Conservation (phyloP, 2,113 vertebrate species). For the Plecturocebus donacophilus region DNA sequence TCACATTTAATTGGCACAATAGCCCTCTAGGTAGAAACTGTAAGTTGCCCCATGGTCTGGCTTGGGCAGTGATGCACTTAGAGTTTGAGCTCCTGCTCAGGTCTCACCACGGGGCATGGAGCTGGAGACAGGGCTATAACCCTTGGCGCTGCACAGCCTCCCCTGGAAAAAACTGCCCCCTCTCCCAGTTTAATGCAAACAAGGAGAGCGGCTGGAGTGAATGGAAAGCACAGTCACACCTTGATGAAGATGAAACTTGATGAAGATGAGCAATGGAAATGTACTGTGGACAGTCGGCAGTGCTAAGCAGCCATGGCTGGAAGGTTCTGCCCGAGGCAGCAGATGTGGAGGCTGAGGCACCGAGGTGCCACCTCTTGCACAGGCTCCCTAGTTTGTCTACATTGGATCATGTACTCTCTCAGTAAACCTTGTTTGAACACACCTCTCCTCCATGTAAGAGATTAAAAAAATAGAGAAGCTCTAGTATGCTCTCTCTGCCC, state of each 20-base stretch:
- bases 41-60: not conserved
- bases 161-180: too few relatives aligned
- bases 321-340: not conserved
- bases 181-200: not conserved
- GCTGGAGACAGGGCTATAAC: not conserved
- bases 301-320: not conserved
- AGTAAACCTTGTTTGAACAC: not conserved
- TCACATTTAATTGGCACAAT: too few relatives aligned
- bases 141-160: not conserved
- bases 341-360: not conserved
- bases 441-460: not conserved
- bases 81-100: not conserved
- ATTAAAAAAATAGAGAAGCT: not conserved
- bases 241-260: too few relatives aligned
- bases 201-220: not conserved
- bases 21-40: not conserved
- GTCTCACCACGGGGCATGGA: not conserved
- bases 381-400: not conserved
- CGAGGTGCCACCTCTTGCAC: not conserved
- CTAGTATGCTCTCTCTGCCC: not conserved
- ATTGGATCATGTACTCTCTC: too few relatives aligned
- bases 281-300: not conserved
- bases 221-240: too few relatives aligned
- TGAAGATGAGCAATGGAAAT: not conserved
- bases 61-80: not conserved